Conservation (phyloP, 2,113 vertebrate genomes). For the Heterotis niloticus region DNA sequence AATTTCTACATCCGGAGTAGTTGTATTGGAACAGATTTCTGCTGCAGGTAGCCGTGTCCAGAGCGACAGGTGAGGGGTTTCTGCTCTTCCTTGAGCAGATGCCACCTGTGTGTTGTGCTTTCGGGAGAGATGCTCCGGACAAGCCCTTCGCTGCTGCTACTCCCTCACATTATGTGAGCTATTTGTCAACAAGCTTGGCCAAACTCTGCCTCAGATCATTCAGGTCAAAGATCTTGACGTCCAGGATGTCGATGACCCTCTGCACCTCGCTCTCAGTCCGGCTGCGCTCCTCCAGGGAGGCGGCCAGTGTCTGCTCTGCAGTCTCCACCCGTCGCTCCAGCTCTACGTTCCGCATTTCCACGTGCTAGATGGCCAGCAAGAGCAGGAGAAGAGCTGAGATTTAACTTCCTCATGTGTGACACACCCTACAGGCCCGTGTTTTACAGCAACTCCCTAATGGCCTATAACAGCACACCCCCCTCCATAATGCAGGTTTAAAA, state of each 20-base stretch:
- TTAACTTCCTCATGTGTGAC: not conserved
- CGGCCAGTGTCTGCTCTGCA: slow-evolving; percentile 70
- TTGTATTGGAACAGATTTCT: not conserved
- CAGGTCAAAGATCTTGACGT: slow-evolving; percentile 85
- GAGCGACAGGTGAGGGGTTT: not conserved
- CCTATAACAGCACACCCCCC: not conserved
- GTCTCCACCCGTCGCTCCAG: slow-evolving; percentile 72
- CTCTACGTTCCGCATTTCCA: slow-evolving; percentile 75
- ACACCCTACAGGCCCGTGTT: not conserved
- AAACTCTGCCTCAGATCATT: slow-evolving; percentile 80
- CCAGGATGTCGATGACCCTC: slow-evolving; percentile 74
- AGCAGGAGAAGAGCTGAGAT: not conserved
- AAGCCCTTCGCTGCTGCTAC: not conserved
- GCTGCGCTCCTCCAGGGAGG: slow-evolving; percentile 64
- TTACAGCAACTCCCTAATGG: not conserved
- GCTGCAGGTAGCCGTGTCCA: not conserved
- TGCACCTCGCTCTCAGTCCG: slow-evolving; percentile 69
- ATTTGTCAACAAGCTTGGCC: slow-evolving; percentile 72
- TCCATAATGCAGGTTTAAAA: not conserved
- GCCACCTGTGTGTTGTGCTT: slow-evolving; percentile 29
- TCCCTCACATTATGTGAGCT: not conserved
- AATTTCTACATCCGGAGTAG: not conserved
- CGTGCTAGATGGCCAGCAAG: slow-evolving; percentile 61
- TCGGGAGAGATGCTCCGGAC: not conserved
- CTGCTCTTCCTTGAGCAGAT: slow-evolving; percentile 2